Evolutionary conservation across 2,797 vertebrate genomes (phyloP), one percentile per base, ranked within the genome.

Genomic region (Argyrosomus regius): DNA sequence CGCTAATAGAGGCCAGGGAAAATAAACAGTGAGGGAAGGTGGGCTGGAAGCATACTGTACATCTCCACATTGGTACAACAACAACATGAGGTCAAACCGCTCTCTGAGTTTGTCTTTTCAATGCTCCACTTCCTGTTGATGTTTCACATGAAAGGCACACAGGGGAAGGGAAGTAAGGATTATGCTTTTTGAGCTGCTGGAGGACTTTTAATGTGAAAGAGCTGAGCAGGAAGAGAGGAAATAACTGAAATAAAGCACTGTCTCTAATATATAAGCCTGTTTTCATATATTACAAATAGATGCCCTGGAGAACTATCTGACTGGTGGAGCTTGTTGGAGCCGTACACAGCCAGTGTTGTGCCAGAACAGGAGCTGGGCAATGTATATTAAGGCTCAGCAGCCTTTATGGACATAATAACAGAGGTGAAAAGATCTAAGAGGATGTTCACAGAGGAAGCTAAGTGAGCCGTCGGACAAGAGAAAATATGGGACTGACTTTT

Each of bases 201-300:
- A 41, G 45, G 74, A 31, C 69, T 41, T 77, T 82, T 78, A 75
- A 56, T 75, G 48, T 78, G 60, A 83, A 70, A 45, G 5, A 45
- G 0, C 28, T 5, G 41, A 61, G 8, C 73, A 76, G 60, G 48
- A 59, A 39, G 35, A 39, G 35, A 9, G 35, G 35, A 39, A 39
- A 39, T 39, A 39, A 39, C 35, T 39, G 35, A 39, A 39, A 39
- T 14, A 14, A 46, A 46, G 60, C 24, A 12, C 59, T 2, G n/a
- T 24, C 60, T 46, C n/a, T 45, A 28, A 26, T n/a, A 3, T 14
- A 35, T 35, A 35, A 35, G 31, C 7, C 7, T 35, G 31, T 35
- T 35, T 35, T 35, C 1, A 35, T 35, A 35, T 35, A 28, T 28
- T 5, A 28, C 28, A 5, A 5, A 28, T 28, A 28, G 28, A 28